phyloP scores from a whole-genome alignment of 2,113 vertebrate genomes.

The Melierax canorus region DNA sequence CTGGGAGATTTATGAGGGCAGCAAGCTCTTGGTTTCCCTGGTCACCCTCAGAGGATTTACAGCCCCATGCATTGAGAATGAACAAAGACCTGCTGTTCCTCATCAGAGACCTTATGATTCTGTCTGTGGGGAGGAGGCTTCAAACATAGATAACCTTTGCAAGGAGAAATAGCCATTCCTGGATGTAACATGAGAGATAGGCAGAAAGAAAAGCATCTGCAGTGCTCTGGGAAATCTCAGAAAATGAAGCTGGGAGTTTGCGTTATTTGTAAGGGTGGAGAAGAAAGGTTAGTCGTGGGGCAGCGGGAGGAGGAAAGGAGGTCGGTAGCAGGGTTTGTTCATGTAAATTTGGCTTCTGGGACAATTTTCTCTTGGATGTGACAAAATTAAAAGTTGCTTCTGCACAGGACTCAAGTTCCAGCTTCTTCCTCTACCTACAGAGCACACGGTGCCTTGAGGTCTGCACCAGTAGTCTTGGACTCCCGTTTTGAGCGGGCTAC shows the following conservation, averaged over 20 bases:
- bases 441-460: neutral
- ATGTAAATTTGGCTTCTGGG: neutral
- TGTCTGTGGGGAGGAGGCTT: neutral
- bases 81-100: constrained; percentile 56
- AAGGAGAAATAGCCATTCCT: constrained; percentile 20
- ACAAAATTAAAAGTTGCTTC: neutral
- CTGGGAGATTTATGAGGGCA: constrained; percentile 19
- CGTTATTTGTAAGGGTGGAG: neutral
- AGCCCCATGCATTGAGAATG: neutral
- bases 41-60: constrained; percentile 26
- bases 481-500: neutral
- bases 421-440: neutral
- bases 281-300: neutral
- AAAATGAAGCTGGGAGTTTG: neutral
- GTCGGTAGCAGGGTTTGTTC: neutral
- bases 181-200: neutral
- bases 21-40: constrained; percentile 37
- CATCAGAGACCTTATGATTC: constrained; percentile 40
- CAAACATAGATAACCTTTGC: constrained; percentile 40
- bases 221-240: constrained; percentile 41
- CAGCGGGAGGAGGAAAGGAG: neutral
- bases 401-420: neutral
- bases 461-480: neutral
- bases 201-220: neutral
- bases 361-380: neutral